These are phyloP conservation scores for Papilio protenor DNA, from an alignment of 2,888 invertebrate species.

Conservation along the genomic window DNA sequence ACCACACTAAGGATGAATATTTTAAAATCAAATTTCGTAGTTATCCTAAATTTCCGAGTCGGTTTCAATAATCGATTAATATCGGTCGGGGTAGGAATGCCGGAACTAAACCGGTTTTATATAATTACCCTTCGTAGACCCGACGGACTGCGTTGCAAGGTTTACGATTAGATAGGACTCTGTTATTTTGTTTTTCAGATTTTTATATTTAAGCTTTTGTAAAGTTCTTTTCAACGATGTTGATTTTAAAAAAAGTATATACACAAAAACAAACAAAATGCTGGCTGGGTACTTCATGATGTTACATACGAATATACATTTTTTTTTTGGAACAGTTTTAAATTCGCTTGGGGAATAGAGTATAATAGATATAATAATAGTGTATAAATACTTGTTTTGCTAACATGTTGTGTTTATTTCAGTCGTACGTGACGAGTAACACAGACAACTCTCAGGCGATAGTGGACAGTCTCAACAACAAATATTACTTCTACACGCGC, in stretches of 20 bases:
- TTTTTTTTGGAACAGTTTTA: no score
- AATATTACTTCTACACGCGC: conserved; percentile 95
- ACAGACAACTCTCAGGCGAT: conserved; percentile 87
- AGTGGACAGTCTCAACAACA: conserved; percentile 91
- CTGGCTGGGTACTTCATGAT: neutral
- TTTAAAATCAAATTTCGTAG: conserved; percentile 1
- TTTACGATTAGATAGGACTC: neutral
- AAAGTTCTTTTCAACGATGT: neutral
- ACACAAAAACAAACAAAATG: neutral
- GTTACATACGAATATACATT: no score
- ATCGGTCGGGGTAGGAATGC: conserved; percentile 42
- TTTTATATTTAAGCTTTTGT: neutral
- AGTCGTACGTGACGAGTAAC: conserved; percentile 90
- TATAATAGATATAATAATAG: neutral
- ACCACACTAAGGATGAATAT: conserved; percentile 3
- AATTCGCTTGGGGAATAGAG: no score
- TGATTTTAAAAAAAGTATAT: neutral
- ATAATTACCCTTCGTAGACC: conserved; percentile 43
- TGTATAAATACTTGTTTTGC: neutral
- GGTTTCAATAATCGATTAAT: conserved; percentile 31
- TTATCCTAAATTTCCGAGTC: conserved; percentile 8
- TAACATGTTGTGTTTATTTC: conserved; percentile 58
- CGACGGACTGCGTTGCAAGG: conserved; percentile 5
- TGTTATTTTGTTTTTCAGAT: neutral
- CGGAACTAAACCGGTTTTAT: conserved; percentile 47